phyloP scores from a whole-genome alignment of 35 echinoderm and acorn worm species.

The Holothuria glaberrima region DNA sequence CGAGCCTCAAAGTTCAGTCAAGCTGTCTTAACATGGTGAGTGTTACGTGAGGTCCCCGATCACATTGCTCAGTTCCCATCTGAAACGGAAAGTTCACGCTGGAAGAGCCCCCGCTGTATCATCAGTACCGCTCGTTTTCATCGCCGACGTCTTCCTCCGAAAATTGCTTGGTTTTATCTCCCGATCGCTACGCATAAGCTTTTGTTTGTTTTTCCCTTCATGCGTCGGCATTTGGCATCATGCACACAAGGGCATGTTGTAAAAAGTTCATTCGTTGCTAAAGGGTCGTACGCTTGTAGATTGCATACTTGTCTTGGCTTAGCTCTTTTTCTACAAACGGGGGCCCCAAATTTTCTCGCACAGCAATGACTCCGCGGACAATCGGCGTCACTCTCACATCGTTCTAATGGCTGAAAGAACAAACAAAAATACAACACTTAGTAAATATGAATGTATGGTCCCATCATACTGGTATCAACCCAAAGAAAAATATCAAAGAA shows the following conservation, averaged over 20 bases:
- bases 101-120: too few relatives aligned
- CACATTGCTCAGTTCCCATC: too few relatives aligned
- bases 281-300: neutral
- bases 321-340: neutral
- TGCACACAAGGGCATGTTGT: slow-evolving; percentile 3
- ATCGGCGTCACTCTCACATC: neutral
- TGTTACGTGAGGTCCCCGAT: too few relatives aligned
- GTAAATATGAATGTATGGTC: too few relatives aligned
- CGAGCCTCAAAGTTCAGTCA: too few relatives aligned
- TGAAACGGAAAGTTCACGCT: too few relatives aligned
- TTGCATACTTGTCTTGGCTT: neutral
- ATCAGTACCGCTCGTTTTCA: too few relatives aligned
- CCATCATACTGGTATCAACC: too few relatives aligned
- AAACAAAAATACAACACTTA: neutral
- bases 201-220: slow-evolving; percentile 18
- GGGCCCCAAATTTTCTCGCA: slow-evolving; percentile 38
- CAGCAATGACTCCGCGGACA: slow-evolving; percentile 17
- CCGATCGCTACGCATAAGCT: slow-evolving; percentile 2
- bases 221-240: neutral
- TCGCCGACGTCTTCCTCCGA: neutral
- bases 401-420: slow-evolving; percentile 9
- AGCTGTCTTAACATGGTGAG: too few relatives aligned
- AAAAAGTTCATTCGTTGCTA: slow-evolving; percentile 34
- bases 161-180: slow-evolving; percentile 20
- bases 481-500: too few relatives aligned